phyloP scores from a whole-genome alignment of 2,888 invertebrate genomes.

The Sinohyriopsis cumingii region DNA sequence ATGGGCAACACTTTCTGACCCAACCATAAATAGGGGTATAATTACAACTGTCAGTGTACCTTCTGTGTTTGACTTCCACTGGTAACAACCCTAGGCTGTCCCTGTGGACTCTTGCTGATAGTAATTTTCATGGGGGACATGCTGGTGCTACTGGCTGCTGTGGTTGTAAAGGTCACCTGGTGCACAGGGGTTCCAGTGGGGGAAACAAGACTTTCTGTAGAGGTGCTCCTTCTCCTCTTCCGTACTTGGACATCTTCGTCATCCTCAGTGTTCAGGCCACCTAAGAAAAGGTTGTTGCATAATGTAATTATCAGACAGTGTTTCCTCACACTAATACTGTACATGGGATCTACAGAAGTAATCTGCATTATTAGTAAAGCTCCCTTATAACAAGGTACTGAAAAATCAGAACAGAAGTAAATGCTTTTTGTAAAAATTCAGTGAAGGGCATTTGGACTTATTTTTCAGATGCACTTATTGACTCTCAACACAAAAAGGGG shows the following conservation, averaged over 20 bases:
- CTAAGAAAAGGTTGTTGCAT: constrained; percentile 20
- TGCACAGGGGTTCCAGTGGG: constrained; percentile 53
- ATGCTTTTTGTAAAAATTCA: no score
- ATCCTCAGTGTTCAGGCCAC: constrained; percentile 62
- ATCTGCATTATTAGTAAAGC: no score
- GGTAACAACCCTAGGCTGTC: constrained; percentile 40
- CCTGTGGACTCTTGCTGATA: constrained; percentile 65
- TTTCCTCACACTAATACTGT: no score
- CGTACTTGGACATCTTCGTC: constrained; percentile 60
- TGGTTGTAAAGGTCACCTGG: constrained; percentile 56
- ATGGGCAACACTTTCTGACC: no score
- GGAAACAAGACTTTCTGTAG: constrained; percentile 54
- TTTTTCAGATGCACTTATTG: no score
- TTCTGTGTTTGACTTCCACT: constrained; percentile 55
- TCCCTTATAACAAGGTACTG: no score
- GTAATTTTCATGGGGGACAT: constrained; percentile 68
- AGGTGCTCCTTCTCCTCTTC: constrained; percentile 57
- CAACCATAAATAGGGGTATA: not conserved
- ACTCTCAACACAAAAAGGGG: no score
- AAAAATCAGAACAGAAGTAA: no score
- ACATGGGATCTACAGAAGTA: no score
- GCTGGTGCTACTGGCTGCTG: constrained; percentile 47
- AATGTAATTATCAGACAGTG: not conserved
- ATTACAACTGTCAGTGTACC: constrained; percentile 23
- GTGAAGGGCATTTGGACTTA: no score